A percentile compares a stretch with the other conserved stretches of the same genome.
Conservation (phyloP, 2,888 invertebrate species). For the Drosophila borealis region DNA sequence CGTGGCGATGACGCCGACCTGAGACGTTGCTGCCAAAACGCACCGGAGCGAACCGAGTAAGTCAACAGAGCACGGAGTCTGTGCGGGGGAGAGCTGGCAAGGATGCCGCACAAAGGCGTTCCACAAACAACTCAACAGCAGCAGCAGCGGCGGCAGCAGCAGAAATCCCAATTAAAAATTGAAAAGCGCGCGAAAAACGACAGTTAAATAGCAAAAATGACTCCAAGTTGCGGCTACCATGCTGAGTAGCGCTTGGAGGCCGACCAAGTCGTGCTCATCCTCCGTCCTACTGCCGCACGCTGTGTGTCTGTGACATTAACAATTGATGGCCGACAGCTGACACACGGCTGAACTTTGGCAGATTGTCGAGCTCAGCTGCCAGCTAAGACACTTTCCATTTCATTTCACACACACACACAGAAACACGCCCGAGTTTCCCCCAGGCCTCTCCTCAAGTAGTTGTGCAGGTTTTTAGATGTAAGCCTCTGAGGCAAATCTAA, state of each 20-base stretch:
- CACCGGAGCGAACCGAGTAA: conserved; percentile 45
- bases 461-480: conserved; percentile 28
- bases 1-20: conserved; percentile 41
- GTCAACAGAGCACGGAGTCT: conserved; percentile 38
- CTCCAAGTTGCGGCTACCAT: conserved; percentile 48
- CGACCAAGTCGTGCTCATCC: conserved; percentile 42
- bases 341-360: conserved; percentile 60
- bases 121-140: conserved; percentile 41
- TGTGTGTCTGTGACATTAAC: conserved; percentile 73
- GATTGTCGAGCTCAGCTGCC: conserved; percentile 66
- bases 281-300: conserved; percentile 43
- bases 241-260: conserved; percentile 46
- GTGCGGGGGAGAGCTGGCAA: conserved; percentile 37
- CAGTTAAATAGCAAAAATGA: conserved; percentile 63
- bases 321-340: conserved; percentile 70
- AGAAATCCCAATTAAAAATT: conserved; percentile 78
- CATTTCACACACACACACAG: conserved; percentile 39
- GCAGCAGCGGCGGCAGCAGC: conserved; percentile 25
- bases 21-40: conserved; percentile 52
- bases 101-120: conserved; percentile 53
- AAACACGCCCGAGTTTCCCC: neutral
- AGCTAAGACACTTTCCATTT: conserved; percentile 61
- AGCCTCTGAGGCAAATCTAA: conserved; percentile 28
- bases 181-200: conserved; percentile 75
- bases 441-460: conserved; percentile 34